These are phyloP conservation scores for Phengaris arion DNA, from an alignment of 2,888 invertebrate species.

Conservation along the genomic window DNA sequence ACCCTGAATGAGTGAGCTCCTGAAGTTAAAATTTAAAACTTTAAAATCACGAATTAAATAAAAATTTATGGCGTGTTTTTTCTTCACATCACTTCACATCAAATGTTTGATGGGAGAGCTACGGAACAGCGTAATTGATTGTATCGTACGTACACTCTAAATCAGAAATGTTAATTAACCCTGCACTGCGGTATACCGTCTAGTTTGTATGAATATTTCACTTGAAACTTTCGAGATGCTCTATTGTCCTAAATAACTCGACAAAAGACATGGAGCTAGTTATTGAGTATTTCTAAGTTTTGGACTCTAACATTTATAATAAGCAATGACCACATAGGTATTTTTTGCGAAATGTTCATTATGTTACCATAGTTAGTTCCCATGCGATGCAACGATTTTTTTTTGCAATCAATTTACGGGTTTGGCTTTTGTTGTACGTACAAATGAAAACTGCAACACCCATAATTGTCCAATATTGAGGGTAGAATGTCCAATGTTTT, in stretches of 20 bases:
- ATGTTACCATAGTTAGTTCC: no score
- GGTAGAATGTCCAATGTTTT: neutral
- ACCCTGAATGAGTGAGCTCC: no score
- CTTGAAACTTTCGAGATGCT: neutral
- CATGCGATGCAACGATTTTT: no score
- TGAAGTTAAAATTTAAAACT: no score
- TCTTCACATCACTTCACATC: no score
- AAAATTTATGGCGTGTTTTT: no score
- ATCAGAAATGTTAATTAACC: slow-evolving; percentile 21
- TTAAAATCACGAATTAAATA: no score
- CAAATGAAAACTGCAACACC: no score
- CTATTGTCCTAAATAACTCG: neutral
- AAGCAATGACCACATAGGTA: neutral
- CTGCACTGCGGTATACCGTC: slow-evolving; percentile 16
- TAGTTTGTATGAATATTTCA: neutral
- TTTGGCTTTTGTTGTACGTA: no score
- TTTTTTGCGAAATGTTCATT: neutral
- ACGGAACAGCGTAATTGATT: slow-evolving; percentile 8
- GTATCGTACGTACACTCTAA: neutral
- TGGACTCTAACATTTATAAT: neutral
- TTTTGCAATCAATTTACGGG: no score
- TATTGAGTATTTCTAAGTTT: neutral
- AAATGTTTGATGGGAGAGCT: slow-evolving; percentile 1
- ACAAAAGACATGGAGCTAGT: neutral
- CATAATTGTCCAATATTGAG: neutral